Evolutionary conservation across 2,888 invertebrate genomes (phyloP).

Genomic region (Meghimatium bilineatum): DNA sequence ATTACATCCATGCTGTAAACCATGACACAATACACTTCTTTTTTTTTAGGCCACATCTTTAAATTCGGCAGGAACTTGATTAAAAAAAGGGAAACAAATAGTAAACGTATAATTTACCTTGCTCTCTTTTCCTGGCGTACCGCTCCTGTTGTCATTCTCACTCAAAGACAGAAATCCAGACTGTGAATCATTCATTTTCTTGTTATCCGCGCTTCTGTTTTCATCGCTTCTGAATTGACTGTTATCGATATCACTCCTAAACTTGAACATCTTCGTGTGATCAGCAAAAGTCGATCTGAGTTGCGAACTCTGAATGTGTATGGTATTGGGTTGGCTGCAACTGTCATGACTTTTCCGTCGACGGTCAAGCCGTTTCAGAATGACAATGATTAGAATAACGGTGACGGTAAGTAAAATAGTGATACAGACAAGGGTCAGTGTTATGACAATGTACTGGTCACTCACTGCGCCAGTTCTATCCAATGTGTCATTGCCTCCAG

Average conservation of each 20-base stretch:
- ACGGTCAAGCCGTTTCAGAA: conserved; percentile 64
- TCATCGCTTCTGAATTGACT: conserved; percentile 19
- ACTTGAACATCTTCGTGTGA: conserved; percentile 49
- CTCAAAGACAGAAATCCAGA: conserved; percentile 35
- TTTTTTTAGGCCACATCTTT: no score
- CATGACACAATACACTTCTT: no score
- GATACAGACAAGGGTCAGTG: conserved; percentile 66
- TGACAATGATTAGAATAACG: conserved; percentile 67
- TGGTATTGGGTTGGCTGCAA: not conserved
- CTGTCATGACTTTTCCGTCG: conserved; percentile 36
- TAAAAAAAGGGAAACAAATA: no score
- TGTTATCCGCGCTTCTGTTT: conserved; percentile 13
- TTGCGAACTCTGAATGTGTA: conserved; percentile 42
- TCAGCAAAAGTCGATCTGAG: conserved; percentile 44
- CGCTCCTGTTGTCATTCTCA: conserved; percentile 17
- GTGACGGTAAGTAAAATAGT: conserved; percentile 66
- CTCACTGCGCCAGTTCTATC: conserved; percentile 26
- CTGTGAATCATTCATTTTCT: conserved; percentile 25
- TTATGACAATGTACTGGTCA: conserved; percentile 59
- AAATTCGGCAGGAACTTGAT: no score
- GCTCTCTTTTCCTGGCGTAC: not conserved
- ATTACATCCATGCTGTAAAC: no score
- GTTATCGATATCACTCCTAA: conserved; percentile 39
- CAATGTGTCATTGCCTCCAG: conserved; percentile 50
- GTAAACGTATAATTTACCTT: conserved; percentile 21